phyloP scores from a whole-genome alignment of 2,113 vertebrate genomes.

The Pomatostomus ruficeps region DNA sequence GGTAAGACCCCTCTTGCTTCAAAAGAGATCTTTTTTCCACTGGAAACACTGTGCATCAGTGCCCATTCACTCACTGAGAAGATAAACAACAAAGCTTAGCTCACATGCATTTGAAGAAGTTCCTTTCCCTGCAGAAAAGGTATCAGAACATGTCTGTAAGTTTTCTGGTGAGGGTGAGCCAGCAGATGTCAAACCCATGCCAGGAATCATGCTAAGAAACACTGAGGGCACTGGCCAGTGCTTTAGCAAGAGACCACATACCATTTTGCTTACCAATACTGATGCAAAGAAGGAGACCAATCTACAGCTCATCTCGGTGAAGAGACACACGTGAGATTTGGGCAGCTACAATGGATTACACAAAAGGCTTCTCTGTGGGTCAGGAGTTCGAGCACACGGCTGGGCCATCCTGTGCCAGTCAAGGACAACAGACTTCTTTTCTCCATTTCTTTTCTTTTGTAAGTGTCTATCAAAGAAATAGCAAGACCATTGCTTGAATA shows the following conservation, averaged over 20 bases:
- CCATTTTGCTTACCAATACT: neutral
- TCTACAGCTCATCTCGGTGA: neutral
- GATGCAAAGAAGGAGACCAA: neutral
- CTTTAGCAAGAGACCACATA: neutral
- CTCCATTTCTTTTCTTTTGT: neutral
- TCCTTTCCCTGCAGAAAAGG: neutral
- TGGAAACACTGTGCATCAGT: neutral
- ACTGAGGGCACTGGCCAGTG: fast-evolving
- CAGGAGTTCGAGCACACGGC: neutral
- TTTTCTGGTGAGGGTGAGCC: neutral
- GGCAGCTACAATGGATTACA: neutral
- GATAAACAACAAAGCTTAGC: neutral
- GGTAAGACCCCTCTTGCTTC: neutral
- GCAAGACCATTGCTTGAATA: neutral
- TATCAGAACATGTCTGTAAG: neutral
- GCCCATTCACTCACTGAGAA: neutral
- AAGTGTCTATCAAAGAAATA: neutral
- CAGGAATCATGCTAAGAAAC: neutral
- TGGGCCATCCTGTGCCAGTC: neutral
- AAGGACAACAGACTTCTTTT: neutral
- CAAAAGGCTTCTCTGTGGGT: neutral
- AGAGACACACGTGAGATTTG: neutral
- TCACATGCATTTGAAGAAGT: neutral
- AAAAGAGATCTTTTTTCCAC: neutral
- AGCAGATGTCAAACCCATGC: neutral